A percentile compares a stretch with the other conserved stretches of the same genome.
phyloP scores from a whole-genome alignment of 2,113 vertebrate genomes.

The Atrichornis clamosus region DNA sequence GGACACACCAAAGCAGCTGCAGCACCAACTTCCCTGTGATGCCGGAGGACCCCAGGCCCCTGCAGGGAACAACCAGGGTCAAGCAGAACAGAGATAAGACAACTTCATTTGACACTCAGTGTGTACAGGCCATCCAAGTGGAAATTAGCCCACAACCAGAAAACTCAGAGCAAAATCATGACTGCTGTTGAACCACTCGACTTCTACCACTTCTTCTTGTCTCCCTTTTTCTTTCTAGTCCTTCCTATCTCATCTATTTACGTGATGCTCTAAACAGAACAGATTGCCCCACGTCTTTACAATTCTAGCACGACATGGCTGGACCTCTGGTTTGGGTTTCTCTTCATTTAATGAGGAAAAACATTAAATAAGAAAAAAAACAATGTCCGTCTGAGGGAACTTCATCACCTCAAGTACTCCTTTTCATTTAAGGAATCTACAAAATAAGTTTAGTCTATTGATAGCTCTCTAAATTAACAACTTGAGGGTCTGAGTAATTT shows the following conservation, averaged over 20 bases:
- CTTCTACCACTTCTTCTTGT: background rate
- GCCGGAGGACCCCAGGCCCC: background rate
- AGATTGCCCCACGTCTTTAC: background rate
- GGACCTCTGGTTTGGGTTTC: background rate
- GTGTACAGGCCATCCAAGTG: background rate
- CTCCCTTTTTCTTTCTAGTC: background rate
- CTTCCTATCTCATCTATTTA: background rate
- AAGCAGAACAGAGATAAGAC: background rate
- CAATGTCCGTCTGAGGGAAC: background rate
- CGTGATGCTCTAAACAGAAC: background rate
- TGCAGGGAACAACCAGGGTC: background rate
- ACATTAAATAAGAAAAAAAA: background rate
- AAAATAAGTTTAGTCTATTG: background rate
- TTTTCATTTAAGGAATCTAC: background rate
- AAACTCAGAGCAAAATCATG: background rate
- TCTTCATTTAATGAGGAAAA: background rate
- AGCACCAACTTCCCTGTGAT: background rate
- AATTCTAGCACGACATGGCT: background rate
- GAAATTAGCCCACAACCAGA: background rate
- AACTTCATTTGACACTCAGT: background rate
- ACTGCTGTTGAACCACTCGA: background rate
- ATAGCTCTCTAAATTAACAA: background rate
- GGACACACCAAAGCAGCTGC: background rate
- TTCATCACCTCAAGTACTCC: background rate
- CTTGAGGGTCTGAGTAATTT: background rate